These are phyloP conservation scores for Acanthopagrus latus DNA, from an alignment of 2,797 vertebrate species.

Conservation along the genomic window DNA sequence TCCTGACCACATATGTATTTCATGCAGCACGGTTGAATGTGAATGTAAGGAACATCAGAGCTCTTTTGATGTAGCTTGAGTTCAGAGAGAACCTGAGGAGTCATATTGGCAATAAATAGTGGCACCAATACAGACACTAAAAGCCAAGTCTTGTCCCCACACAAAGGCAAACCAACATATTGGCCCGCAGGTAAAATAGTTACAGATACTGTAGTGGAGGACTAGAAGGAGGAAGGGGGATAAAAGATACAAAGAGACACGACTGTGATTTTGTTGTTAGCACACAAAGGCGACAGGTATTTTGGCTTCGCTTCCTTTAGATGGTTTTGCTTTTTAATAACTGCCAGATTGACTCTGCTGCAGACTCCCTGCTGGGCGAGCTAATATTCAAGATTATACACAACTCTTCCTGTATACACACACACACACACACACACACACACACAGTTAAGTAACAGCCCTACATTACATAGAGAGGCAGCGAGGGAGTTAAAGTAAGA, in stretches of 20 bases:
- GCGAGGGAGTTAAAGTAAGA: slow-evolving; percentile 7
- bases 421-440: not conserved
- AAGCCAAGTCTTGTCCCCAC: not conserved
- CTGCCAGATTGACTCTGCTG: slow-evolving; percentile 31
- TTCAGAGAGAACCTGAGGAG: too few species aligned
- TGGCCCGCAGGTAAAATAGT: not conserved
- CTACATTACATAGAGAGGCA: slow-evolving; percentile 6
- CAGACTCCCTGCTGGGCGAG: slow-evolving; percentile 31
- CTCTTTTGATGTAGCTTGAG: not conserved
- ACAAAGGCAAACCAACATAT: not conserved
- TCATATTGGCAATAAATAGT: not conserved
- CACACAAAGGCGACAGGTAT: slow-evolving; percentile 17
- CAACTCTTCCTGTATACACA: not conserved
- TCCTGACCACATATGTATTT: not conserved
- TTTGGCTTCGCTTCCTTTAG: slow-evolving; percentile 11
- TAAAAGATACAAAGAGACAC: not conserved
- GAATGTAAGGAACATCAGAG: not conserved
- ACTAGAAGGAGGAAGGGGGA: not conserved
- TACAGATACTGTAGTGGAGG: not conserved
- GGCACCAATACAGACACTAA: not conserved
- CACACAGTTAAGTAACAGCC: slow-evolving; percentile 9
- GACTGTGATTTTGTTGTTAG: slow-evolving; percentile 13
- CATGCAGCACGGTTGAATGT: not conserved
- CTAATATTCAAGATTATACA: slow-evolving; percentile 19
- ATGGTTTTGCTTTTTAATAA: slow-evolving; percentile 39